Conservation (phyloP, 2,113 vertebrate genomes). For the Phyllopteryx taeniolatus region DNA sequence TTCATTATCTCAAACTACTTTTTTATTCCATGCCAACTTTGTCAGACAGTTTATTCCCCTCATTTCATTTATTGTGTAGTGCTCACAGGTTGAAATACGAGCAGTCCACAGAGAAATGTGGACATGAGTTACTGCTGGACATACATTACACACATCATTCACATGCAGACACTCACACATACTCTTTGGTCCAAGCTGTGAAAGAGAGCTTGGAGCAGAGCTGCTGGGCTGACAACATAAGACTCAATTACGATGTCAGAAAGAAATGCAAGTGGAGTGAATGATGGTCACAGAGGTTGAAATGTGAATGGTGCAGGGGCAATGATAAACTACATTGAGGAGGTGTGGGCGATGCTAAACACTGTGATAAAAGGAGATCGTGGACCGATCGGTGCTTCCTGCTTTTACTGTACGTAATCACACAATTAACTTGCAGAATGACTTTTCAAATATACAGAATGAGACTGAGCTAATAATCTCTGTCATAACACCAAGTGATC, state of each 20-base stretch:
- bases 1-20: conserved; percentile 36
- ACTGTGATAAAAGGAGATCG: neutral
- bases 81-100: conserved; percentile 54
- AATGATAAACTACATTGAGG: neutral
- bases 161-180: conserved; percentile 34
- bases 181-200: conserved; percentile 45
- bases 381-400: neutral
- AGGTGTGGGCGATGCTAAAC: conserved; percentile 10
- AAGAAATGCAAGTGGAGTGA: conserved; percentile 47
- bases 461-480: neutral
- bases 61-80: conserved; percentile 42
- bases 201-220: conserved; percentile 49
- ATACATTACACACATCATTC: conserved; percentile 56
- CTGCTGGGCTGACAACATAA: conserved; percentile 53
- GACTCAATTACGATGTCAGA: conserved; percentile 57
- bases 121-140: conserved; percentile 62
- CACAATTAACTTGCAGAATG: neutral
- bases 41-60: conserved; percentile 36
- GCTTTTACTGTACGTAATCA: neutral
- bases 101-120: conserved; percentile 41
- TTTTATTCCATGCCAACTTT: conserved; percentile 31
- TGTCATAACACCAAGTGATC: conserved; percentile 6
- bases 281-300: conserved; percentile 33
- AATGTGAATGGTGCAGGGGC: neutral
- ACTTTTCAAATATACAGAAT: neutral